Evolutionary conservation across 2,113 vertebrate genomes (phyloP).

Genomic region (Chroicocephalus ridibundus): DNA sequence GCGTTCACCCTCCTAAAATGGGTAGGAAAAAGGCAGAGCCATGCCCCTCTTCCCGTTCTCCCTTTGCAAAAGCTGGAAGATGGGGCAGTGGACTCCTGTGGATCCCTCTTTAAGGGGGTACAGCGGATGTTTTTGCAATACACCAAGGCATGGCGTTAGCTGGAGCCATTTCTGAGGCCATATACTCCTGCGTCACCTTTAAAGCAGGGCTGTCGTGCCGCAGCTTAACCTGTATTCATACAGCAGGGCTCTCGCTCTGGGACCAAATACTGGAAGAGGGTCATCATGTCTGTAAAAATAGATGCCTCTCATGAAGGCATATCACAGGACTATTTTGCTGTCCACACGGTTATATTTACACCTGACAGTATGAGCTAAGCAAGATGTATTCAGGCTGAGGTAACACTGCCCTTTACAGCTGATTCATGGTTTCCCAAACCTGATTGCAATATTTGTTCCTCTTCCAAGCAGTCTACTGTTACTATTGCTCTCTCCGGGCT

Average conservation of each 20-base stretch:
- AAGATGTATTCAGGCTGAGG: conserved; percentile 1
- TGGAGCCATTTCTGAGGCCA: neutral
- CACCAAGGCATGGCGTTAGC: neutral
- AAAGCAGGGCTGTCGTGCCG: neutral
- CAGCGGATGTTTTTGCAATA: neutral
- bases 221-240: neutral
- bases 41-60: neutral
- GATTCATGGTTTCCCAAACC: conserved; percentile 59
- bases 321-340: conserved; percentile 13
- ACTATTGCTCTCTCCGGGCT: conserved; percentile 9
- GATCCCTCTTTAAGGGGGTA: neutral
- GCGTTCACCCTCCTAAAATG: conserved; percentile 41
- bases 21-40: conserved; percentile 41
- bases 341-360: conserved; percentile 30
- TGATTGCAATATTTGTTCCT: neutral
- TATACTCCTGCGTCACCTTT: neutral
- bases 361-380: conserved; percentile 24
- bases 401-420: conserved; percentile 29
- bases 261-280: neutral
- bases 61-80: neutral
- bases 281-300: conserved; percentile 46
- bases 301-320: neutral
- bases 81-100: neutral
- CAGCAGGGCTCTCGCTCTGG: neutral
- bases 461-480: conserved; percentile 27